phyloP scores from a whole-genome alignment of 1,140 invertebrate species.

The Bombus superbus region DNA sequence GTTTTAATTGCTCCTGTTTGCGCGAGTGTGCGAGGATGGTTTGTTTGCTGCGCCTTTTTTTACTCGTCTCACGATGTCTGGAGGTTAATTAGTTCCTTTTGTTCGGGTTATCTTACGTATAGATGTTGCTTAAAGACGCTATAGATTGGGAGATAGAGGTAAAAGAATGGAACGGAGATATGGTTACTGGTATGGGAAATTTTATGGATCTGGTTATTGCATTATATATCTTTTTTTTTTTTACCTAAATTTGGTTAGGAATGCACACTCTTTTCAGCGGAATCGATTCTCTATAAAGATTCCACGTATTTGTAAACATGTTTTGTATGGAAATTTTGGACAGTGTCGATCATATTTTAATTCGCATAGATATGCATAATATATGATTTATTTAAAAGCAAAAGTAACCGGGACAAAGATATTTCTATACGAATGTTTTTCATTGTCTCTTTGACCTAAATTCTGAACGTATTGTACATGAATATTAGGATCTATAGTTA shows the following conservation, averaged over 20 bases:
- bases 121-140: not conserved
- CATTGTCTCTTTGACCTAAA: not conserved
- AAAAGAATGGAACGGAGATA: not conserved
- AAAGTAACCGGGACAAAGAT: not conserved
- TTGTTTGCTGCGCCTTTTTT: constrained; percentile 2
- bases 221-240: too few species aligned
- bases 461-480: not conserved
- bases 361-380: too few species aligned
- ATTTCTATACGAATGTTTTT: not conserved
- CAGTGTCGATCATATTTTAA: not conserved
- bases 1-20: constrained; percentile 44
- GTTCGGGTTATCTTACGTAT: not conserved
- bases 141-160: not conserved
- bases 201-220: too few species aligned
- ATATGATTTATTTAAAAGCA: not conserved
- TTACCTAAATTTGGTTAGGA: too few species aligned
- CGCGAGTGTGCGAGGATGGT: not conserved
- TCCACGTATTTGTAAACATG: too few species aligned
- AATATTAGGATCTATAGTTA: not conserved
- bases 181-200: not conserved
- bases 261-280: too few species aligned
- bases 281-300: too few species aligned
- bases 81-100: not conserved
- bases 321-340: not conserved
- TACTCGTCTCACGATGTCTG: not conserved